Percentiles rank a stretch among this genome's conserved stretches.
Evolutionary conservation across 2,888 invertebrate genomes (phyloP).

Genomic region (Arge pagana): DNA sequence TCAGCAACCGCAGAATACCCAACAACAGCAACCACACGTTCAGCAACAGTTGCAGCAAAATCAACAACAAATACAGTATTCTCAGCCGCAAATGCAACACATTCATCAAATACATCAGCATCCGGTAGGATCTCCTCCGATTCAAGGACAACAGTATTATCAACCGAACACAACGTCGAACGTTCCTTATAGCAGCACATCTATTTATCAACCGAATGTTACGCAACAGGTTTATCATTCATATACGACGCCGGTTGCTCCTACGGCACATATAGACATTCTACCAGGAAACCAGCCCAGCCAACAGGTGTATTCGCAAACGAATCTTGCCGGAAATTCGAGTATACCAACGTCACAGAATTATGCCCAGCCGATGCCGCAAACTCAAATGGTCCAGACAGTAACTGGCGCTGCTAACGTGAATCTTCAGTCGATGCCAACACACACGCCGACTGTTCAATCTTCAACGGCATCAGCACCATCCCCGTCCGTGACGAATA

Average conservation of each 20-base stretch:
- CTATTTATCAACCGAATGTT: conserved; percentile 47
- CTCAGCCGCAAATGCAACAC: conserved; percentile 46
- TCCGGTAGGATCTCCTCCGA: conserved; percentile 42
- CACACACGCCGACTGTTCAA: conserved; percentile 42
- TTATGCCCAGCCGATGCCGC: conserved; percentile 38
- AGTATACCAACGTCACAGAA: conserved; percentile 33
- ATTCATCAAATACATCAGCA: conserved; percentile 52
- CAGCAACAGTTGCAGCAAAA: conserved; percentile 30
- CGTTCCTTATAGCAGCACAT: conserved; percentile 35
- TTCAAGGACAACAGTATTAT: conserved; percentile 48
- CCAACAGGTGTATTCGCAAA: conserved; percentile 38
- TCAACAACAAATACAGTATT: conserved; percentile 45
- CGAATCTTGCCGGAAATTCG: conserved; percentile 30
- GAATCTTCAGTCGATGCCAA: conserved; percentile 40
- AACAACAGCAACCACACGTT: conserved; percentile 36
- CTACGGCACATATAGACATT: conserved; percentile 45
- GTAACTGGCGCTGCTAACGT: conserved; percentile 38
- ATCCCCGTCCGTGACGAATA: conserved; percentile 36
- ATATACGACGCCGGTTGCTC: conserved; percentile 38
- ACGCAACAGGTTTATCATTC: conserved; percentile 46
- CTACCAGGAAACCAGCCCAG: conserved; percentile 37
- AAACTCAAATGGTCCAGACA: conserved; percentile 33
- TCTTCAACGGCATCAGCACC: conserved; percentile 33
- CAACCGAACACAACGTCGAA: conserved; percentile 38
- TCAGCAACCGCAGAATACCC: conserved; percentile 41